These are phyloP conservation scores for Aspidiotus destructor DNA, from an alignment of 2,888 invertebrate species.

Conservation along the genomic window DNA sequence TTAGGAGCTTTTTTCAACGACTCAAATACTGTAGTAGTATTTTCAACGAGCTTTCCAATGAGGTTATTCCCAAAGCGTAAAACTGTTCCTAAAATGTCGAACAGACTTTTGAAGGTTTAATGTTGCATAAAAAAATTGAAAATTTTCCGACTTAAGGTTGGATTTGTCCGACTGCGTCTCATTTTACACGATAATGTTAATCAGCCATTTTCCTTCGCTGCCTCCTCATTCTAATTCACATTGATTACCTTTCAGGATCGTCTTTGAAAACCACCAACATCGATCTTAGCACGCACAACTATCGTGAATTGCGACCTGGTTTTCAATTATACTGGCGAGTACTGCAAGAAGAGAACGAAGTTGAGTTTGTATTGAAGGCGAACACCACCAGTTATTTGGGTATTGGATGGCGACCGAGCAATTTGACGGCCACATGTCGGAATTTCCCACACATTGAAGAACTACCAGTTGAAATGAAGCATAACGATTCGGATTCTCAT, in stretches of 20 bases:
- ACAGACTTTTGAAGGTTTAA: too few species aligned
- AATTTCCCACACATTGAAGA: conserved; percentile 54
- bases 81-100: too few species aligned
- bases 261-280: conserved; percentile 63
- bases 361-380: conserved; percentile 79
- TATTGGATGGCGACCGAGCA: conserved; percentile 82
- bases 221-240: too few species aligned
- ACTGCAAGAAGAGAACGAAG: conserved; percentile 68
- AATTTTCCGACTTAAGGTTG: too few species aligned
- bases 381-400: conserved; percentile 80
- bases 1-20: too few species aligned
- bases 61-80: too few species aligned
- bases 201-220: too few species aligned
- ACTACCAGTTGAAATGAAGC: conserved; percentile 11
- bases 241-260: conserved; percentile 50
- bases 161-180: too few species aligned
- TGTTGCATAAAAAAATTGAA: too few species aligned
- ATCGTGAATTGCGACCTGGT: conserved; percentile 60
- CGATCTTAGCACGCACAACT: conserved; percentile 60
- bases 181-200: too few species aligned
- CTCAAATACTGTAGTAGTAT: too few species aligned
- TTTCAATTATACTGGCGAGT: conserved; percentile 78
- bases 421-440: conserved; percentile 63
- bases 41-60: too few species aligned
- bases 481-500: conserved; percentile 8